Base-by-base conservation (phyloP, 2,888 invertebrate species). In the Bellardia pandia region DNA sequence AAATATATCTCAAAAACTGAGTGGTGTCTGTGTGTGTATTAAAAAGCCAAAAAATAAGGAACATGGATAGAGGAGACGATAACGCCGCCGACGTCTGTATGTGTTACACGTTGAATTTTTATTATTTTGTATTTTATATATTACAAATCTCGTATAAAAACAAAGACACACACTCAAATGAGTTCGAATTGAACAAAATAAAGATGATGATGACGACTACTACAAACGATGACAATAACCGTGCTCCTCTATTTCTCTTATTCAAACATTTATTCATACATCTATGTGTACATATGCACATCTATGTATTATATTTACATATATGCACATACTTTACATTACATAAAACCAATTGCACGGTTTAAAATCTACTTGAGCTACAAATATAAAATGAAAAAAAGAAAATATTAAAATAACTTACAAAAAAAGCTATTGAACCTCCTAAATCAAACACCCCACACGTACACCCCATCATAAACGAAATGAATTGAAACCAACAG, bases 391-490 rank as follows among this genome's bases (percentile, higher is more conserved):
- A 85, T 23, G 23, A 40, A 30, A 53, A 82, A 75, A 75, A n/a
- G 30, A 80, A 71, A 69, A 83, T 72, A 85, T 62, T 68, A 69
- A 64, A 64, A 72, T 72, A 83, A 69, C 64, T 84, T 72, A 77
- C 6, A 51, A 71, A 82, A 77, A 85, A 85, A 79, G 77, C 69
- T 85, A 87, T 87, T 76, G 87, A 87, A 85, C 87, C 85, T 85
- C 75, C 79, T 74, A 74, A 80, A 79, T 75, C 62, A 75, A 81
- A 77, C 81, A 78, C 81, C 77, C 81, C 81, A 79, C 64, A 56
- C 45, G 30, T 60, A 60, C 30, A 82, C 37, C 3, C 30, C 60
- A 75, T 66, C 33, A 13, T 45, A 76, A 69, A 71, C 16, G 62
- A 83, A 71, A 64, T 72, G 62, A 79, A 79, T 83, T 78, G 78